Conservation (phyloP, 2,797 vertebrate species). For the Centropyge bicolor region DNA sequence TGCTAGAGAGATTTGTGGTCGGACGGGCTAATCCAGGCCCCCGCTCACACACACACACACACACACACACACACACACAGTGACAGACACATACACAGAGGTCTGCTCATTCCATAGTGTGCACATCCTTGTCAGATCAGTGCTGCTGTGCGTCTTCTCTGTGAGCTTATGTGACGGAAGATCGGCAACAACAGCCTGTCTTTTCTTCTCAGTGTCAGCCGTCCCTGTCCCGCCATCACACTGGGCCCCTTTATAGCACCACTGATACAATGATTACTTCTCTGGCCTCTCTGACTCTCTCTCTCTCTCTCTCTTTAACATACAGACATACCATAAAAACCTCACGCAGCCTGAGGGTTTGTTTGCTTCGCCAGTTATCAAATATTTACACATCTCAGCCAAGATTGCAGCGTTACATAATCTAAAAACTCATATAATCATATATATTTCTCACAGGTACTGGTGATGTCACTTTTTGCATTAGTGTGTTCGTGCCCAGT, state of each 20-base stretch:
- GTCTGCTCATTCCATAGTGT: slow-evolving; percentile 35
- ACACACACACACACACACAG: slow-evolving; percentile 16
- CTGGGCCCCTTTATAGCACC: slow-evolving; percentile 71
- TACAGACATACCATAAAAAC: slow-evolving; percentile 47
- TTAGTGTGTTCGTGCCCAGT: not conserved
- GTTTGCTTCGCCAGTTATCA: slow-evolving; percentile 12
- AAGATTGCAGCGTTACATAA: not conserved
- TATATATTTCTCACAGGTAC: not conserved
- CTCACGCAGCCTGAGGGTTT: slow-evolving; percentile 15
- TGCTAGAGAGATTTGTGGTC: slow-evolving; percentile 43
- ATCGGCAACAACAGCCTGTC: slow-evolving; percentile 73
- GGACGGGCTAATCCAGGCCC: slow-evolving; percentile 45
- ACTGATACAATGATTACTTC: slow-evolving; percentile 78
- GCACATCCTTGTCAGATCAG: slow-evolving; percentile 67
- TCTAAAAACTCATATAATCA: not conserved
- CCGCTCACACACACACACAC: not conserved
- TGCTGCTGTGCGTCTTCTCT: slow-evolving; percentile 63
- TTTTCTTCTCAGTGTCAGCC: slow-evolving; percentile 84
- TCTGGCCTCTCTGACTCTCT: slow-evolving; percentile 36
- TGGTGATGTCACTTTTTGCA: slow-evolving; percentile 11
- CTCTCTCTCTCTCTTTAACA: not conserved
- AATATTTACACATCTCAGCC: slow-evolving; percentile 16
- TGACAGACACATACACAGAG: slow-evolving; percentile 35
- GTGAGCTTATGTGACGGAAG: slow-evolving; percentile 73
- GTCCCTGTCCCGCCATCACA: slow-evolving; percentile 78